Conservation (phyloP, 2,888 invertebrate genomes). For the Eupsilia transversa region DNA sequence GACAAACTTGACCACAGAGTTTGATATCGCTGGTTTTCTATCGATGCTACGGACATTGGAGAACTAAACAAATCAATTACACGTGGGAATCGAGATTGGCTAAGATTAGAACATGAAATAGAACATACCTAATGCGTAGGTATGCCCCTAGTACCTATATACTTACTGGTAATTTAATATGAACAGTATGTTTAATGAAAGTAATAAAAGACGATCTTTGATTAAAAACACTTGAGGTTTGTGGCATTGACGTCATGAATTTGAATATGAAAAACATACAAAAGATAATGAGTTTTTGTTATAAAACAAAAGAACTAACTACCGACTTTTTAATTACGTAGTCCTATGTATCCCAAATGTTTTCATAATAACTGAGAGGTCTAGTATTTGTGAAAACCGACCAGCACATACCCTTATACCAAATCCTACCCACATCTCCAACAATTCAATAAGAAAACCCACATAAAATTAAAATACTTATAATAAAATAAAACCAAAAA, state of each 20-base stretch:
- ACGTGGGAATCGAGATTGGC: conserved; percentile 20
- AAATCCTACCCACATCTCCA: too few species aligned
- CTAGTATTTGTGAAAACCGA: not conserved
- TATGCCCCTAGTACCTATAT: too few species aligned
- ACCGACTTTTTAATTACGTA: not conserved
- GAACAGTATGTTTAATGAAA: not conserved
- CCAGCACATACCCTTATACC: too few species aligned
- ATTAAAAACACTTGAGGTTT: not conserved
- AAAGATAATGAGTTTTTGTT: not conserved
- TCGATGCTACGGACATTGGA: conserved; percentile 32
- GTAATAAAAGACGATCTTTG: not conserved
- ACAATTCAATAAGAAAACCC: too few species aligned
- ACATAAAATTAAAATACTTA: too few species aligned
- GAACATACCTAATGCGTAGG: too few species aligned
- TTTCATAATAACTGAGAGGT: too few species aligned
- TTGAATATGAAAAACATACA: not conserved
- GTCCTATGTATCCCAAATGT: not conserved
- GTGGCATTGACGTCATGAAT: not conserved
- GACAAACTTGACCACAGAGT: conserved; percentile 61
- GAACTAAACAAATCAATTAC: conserved; percentile 38
- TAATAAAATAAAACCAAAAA: too few species aligned
- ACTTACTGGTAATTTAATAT: not conserved
- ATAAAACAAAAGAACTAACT: not conserved
- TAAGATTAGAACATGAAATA: not conserved
- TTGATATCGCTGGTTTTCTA: conserved; percentile 60